Evolutionary conservation across 2,113 vertebrate species (phyloP).

Genomic region (Rhinolophus sinicus): DNA sequence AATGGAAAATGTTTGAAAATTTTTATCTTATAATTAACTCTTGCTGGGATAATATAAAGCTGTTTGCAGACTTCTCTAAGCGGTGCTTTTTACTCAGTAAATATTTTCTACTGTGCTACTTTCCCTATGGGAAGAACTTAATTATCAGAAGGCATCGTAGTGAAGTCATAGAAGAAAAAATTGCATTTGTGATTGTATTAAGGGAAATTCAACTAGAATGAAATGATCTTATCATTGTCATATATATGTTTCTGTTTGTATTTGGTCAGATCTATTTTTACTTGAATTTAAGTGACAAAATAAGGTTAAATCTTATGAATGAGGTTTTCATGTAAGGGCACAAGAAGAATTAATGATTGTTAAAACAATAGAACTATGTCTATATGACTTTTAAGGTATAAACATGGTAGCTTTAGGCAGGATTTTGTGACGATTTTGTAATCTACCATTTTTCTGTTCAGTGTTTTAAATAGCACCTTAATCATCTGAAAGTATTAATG

Average conservation of each 20-base stretch:
- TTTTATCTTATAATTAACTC: constrained; percentile 48
- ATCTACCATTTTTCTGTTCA: not conserved
- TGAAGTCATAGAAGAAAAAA: constrained; percentile 71
- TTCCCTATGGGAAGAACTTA: constrained; percentile 58
- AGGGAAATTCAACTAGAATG: constrained; percentile 27
- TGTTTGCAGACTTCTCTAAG: constrained; percentile 42
- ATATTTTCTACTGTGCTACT: constrained; percentile 49
- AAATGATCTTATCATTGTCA: constrained; percentile 66
- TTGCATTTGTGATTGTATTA: constrained; percentile 72
- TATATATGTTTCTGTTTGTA: constrained; percentile 61
- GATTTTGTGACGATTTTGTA: not conserved
- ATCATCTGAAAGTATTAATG: not conserved
- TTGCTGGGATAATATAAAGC: not conserved
- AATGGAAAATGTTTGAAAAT: constrained; percentile 57
- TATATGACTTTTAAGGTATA: constrained; percentile 82
- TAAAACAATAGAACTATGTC: constrained; percentile 74
- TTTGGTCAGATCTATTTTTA: constrained; percentile 81
- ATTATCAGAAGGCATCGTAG: constrained; percentile 58
- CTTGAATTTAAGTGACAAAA: constrained; percentile 73
- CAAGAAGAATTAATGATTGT: constrained; percentile 81
- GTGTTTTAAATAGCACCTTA: constrained; percentile 11
- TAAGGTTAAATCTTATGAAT: constrained; percentile 78
- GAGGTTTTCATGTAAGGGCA: constrained; percentile 73
- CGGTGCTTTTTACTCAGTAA: constrained; percentile 1
- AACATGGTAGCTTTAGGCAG: not conserved